Evolutionary conservation across 1,140 invertebrate genomes (phyloP), one percentile per base, ranked within the genome.

Genomic region (Hyles euphorbiae): DNA sequence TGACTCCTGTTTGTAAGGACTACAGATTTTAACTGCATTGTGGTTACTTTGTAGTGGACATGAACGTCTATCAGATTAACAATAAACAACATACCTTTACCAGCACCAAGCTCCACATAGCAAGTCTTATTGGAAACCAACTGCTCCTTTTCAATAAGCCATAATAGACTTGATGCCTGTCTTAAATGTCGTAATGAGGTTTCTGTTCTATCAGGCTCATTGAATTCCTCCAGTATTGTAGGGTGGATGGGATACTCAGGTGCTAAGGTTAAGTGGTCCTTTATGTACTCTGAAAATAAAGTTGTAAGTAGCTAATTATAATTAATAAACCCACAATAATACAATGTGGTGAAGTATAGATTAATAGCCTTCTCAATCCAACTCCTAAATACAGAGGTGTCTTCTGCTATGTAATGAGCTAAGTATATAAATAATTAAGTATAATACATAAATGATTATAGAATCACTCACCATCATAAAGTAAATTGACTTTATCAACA

Each of bases 81-180:
- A 48, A n/a, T 8, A 48, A 48, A 11, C 7, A 10, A n/a, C 33
- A 52, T 54, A 91, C 95, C 96, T 92, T 94, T 95, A n/a, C 96
- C 96, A 33, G 96, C 95, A 6, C 96, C 96, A 81, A 97, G 94
- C 83, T 98, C 96, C 55, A 97, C 92, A 74, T 92, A 96, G 78
- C 94, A 94, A 0, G 92, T 93, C 55, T 91, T 71, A 3, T 91
- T 76, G 22, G 69, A 61, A 1, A 94, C 67, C 49, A 95, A 83
- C 10, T 88, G 74, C 56, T 91, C 84, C 2, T 85, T 67, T 48
- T 93, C 85, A 11, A 95, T 81, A 48, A 95, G 87, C 3, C 90
- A 91, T 32, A 96, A 71, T 36, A 96, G 74, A 4, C 93, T 92
- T 8, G 94, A 92, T 34, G 91, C 92, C 82, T 96, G 95, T 1